phyloP scores from a whole-genome alignment of 2,113 vertebrate species.

The Coturnix japonica region DNA sequence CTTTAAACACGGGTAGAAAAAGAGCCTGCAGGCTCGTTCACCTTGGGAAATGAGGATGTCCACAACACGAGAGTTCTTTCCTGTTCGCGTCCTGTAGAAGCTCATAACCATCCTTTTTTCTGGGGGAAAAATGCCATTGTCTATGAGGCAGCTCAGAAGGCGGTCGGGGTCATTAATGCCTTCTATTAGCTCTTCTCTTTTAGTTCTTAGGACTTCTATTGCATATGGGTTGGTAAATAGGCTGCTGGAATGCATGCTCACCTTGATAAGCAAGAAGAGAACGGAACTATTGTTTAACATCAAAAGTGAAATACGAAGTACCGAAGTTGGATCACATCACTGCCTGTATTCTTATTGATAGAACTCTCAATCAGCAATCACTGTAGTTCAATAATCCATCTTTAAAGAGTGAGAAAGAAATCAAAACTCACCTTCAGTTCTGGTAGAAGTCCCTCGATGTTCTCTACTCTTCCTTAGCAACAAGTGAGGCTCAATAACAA shows the following conservation, averaged over 20 bases:
- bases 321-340: neutral
- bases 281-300: neutral
- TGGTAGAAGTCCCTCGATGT: conserved; percentile 48
- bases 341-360: neutral
- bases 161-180: conserved; percentile 78
- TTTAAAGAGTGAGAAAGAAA: conserved; percentile 30
- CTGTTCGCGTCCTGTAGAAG: conserved; percentile 73
- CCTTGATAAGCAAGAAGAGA: neutral
- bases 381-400: conserved; percentile 1
- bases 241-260: conserved; percentile 27
- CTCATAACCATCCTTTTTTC: conserved; percentile 76
- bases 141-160: conserved; percentile 79
- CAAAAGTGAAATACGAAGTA: neutral
- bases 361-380: neutral
- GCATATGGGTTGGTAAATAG: conserved; percentile 79
- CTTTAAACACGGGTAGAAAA: conserved; percentile 87
- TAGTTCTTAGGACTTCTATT: conserved; percentile 77
- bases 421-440: conserved; percentile 42
- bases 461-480: conserved; percentile 45
- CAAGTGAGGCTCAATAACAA: conserved; percentile 28
- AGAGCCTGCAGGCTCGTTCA: conserved; percentile 82
- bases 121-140: conserved; percentile 72
- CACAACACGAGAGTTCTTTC: conserved; percentile 80
- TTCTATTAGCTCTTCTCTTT: conserved; percentile 77
- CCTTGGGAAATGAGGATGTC: conserved; percentile 81